Base-by-base conservation (phyloP, 2,888 invertebrate species). In the Marasmarcha lunaedactyla region DNA sequence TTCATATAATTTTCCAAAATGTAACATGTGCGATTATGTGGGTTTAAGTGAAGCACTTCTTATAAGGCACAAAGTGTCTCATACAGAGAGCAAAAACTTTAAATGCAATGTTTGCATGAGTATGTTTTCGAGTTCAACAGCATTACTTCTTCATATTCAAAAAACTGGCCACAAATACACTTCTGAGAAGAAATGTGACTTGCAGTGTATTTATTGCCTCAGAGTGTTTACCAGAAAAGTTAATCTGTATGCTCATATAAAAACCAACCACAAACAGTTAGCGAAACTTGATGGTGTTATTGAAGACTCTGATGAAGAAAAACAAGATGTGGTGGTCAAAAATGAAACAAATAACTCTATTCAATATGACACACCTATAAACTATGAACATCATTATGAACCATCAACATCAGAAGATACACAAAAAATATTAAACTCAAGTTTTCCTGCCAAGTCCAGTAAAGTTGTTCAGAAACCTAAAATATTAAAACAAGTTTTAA, bases 1-100 rank as follows among this genome's bases (percentile, higher is more conserved):
- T 36, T 85, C 87, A 38, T 89, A 89, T 61, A 81, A 84, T 41
- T 94, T 94, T 59, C 93, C 94, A 0, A 91, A 91, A 62, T 95
- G 95, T 63, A 86, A 88, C 42, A 72, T 87, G 37, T 95, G 95
- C 59, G 86, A 86, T 25, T 92, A 90, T 60, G 85, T 93, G 35
- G 94, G 92, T 12, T 63, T 93, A n/a, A 90, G 89, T 44, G 88
- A 90, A 55, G 85, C 84, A 2, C 78, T 89, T n/a, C 74, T 94
- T 33, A 79, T 86, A 0, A 88, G 88, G 57, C 94, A 95, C 63
- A 88, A 90, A 58, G 70, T 86, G 41, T 86, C 87, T 40, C 91
- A 92, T 57, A 59, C 71, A 39, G 84, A 85, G 34, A 47, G 59
- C 10, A 63, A 59, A 47, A 78, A 72, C 39, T 76, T 83, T 52